Percentiles rank a stretch among this genome's conserved stretches.
Evolutionary conservation across 1,140 invertebrate genomes (phyloP).

Genomic region (Formica exsecta): DNA sequence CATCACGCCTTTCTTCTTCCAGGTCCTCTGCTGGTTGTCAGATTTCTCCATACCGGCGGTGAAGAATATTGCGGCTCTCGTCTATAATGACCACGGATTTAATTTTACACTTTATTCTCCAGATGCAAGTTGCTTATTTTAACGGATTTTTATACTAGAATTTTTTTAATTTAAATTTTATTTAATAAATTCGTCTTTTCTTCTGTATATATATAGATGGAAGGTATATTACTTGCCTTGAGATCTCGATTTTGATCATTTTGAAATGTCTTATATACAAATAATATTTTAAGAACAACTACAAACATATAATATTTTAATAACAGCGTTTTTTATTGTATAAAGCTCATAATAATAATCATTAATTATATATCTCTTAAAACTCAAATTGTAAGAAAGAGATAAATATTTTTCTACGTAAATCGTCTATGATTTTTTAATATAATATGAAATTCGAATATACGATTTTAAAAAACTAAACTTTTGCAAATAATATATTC

Average conservation of each 20-base stretch:
- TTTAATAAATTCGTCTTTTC: background rate
- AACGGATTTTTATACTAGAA: background rate
- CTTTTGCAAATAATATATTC: conserved; percentile 2
- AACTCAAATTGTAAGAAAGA: background rate
- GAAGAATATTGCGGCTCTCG: background rate
- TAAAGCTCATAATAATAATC: background rate
- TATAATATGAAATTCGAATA: conserved; percentile 2
- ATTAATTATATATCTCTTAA: background rate
- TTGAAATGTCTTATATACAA: background rate
- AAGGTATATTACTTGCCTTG: background rate
- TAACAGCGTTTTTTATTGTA: background rate
- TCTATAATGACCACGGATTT: conserved; percentile 37
- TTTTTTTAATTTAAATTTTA: conserved; percentile 5
- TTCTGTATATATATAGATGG: background rate
- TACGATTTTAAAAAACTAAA: background rate
- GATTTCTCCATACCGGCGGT: conserved; percentile 79
- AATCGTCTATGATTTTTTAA: background rate
- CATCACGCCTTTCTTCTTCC: conserved; percentile 76
- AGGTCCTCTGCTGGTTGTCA: conserved; percentile 77
- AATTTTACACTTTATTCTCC: background rate
- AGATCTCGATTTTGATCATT: background rate
- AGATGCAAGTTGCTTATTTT: background rate
- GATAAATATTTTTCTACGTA: background rate
- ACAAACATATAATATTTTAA: background rate
- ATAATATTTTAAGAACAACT: background rate